Conservation (phyloP, 2,797 vertebrate genomes). For the Helarctos malayanus region DNA sequence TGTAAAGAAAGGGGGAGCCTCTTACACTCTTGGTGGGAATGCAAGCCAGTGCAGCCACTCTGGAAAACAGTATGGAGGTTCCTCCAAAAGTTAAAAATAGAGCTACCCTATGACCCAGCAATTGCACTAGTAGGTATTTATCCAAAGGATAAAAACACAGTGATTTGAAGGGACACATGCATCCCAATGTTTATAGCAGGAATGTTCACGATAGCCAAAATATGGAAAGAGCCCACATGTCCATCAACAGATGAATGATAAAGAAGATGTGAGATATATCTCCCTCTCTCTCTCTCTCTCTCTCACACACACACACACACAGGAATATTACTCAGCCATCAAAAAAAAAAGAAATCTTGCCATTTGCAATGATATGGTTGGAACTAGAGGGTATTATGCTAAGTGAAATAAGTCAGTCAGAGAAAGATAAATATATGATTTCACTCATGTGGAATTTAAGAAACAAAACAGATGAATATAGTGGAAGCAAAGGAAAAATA, state of each 20-base stretch:
- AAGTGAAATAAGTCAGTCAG: neutral
- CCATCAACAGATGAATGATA: neutral
- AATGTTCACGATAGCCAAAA: neutral
- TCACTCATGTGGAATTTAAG: neutral
- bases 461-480: neutral
- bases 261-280: neutral
- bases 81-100: neutral
- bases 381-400: neutral
- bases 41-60: neutral
- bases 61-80: neutral
- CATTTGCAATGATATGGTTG: neutral
- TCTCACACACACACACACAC: no score
- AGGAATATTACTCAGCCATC: neutral
- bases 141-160: neutral
- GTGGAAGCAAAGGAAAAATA: neutral
- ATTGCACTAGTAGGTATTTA: neutral
- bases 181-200: neutral
- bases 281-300: no score
- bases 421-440: neutral
- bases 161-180: neutral
- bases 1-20: neutral
- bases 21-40: neutral
- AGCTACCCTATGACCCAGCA: neutral
- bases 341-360: neutral
- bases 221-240: neutral